Evolutionary conservation across 2,888 invertebrate species (phyloP), one percentile per base, ranked within the genome.

Genomic region (Timema podura): DNA sequence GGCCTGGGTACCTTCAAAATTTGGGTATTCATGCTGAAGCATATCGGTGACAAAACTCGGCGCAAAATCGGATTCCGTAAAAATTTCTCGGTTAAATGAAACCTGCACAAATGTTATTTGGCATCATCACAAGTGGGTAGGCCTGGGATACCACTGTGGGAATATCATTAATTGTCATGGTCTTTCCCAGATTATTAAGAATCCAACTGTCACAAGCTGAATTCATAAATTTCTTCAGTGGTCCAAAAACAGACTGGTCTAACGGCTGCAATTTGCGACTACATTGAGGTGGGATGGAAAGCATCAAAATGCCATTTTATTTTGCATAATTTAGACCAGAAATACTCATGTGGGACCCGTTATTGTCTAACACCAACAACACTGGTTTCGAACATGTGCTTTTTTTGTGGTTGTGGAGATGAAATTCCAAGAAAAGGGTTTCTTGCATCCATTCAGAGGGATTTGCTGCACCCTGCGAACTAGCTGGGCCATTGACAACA

Each of bases 231-330:
- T 75, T 77, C 74, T 80, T 80, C 7, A 80, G 75, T n/a, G 79
- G 77, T 5, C 77, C 77, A 72, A 74, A 79, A 11, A 78, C 75
- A 46, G 73, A 73, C 48, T 77, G 68, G 70, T 80, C 78, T 6
- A 79, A 72, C 10, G 79, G 30, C 45, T 5, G 61, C 15, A 61
- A 61, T 61, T 61, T 61, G 13, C 45, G 61, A 30, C 61, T 61
- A 79, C 78, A 77, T 68, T 80, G 79, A 0, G 78, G 78, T 2
- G 78, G 77, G 67, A 79, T 76, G 44, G 78, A 76, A 13, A 80
- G 71, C 67, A 79, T 67, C 7, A 76, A 72, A 45, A 80, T 76
- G 10, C 79, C 78, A 73, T 78, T 77, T 15, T 75, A 74, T 74
- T 76, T 77, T 44, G 76, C 77, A 69, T 74, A 77, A 72, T 79